phyloP scores from a whole-genome alignment of 2,113 vertebrate species.

The Micronycteris hirsuta region DNA sequence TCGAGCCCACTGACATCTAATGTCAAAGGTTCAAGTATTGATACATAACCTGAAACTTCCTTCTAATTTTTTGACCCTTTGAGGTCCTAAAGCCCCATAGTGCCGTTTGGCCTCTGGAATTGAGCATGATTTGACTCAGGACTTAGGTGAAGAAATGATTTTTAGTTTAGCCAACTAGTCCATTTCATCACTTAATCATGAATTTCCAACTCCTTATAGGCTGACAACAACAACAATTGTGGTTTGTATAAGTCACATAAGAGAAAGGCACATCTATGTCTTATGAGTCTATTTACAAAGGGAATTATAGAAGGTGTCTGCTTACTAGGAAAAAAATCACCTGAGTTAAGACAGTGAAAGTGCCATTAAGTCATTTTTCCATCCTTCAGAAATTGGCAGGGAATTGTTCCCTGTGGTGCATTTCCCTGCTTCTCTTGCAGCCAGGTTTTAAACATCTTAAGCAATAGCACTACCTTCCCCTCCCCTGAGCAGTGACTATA shows the following conservation, averaged over 20 bases:
- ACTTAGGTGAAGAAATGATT: neutral
- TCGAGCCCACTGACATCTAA: neutral
- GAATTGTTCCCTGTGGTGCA: conserved; percentile 68
- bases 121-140: neutral
- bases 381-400: conserved; percentile 58
- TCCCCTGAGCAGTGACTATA: conserved; percentile 59
- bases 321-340: conserved; percentile 58
- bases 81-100: neutral
- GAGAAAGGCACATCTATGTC: conserved; percentile 48
- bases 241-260: conserved; percentile 39
- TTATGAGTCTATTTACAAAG: conserved; percentile 65
- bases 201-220: conserved; percentile 18
- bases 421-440: conserved; percentile 66
- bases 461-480: conserved; percentile 38
- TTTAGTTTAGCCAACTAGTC: neutral
- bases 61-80: neutral
- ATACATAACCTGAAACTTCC: neutral
- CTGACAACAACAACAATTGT: neutral
- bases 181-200: neutral
- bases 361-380: conserved; percentile 70
- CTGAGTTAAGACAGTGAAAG: conserved; percentile 65
- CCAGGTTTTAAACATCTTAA: conserved; percentile 75
- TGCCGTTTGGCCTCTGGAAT: neutral
- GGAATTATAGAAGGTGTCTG: conserved; percentile 64
- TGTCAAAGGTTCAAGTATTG: neutral